Evolutionary conservation across 1,140 invertebrate genomes (phyloP), one percentile per base, ranked within the genome.

Genomic region (Geopemphigus sp.): DNA sequence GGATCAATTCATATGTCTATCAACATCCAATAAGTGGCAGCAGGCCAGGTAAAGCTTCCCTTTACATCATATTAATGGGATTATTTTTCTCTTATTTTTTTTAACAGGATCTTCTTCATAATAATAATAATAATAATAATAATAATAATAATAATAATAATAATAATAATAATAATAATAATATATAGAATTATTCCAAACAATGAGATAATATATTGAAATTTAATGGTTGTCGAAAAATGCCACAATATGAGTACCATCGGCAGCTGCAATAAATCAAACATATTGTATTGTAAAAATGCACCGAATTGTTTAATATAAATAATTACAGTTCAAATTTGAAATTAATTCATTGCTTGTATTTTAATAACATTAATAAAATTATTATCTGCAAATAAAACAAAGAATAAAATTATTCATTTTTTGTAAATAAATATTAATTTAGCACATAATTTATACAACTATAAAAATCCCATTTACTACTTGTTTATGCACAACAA

Each of bases 1-100:
- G 32, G 22, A 78, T 78, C 74, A 78, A 78, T 78, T 78, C 74
- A 78, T 63, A 63, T 78, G 74, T 78, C 74, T 78, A 78, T 78
- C 74, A 78, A 78, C 5, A 61, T 61, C 15, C 24, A 61, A 63
- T 78, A 61, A 78, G 74, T 78, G 74, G 74, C 74, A 78, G 74
- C 22, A 78, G 74, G 57, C 74, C 45, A 63, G 57, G 72, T 63
- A 78, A 12, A 61, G 15, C 6, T 78, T 26, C 56, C 11, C n/a
- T 45, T 32, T 45, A 57, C 57, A n/a, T 78, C 22, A 63, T 19
- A 54, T 32, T 72, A 19, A 29, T 72, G 68, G 19, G 19, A 63
- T 64, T 22, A 39, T 39, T 39, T 39, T 39, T 39, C 32, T 68
- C 14, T 68, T 47, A 47, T 70, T 72, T 29, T 72, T 78, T 59